Base-by-base conservation (phyloP, 2,888 invertebrate genomes). In the Yponomeuta plumbellus region DNA sequence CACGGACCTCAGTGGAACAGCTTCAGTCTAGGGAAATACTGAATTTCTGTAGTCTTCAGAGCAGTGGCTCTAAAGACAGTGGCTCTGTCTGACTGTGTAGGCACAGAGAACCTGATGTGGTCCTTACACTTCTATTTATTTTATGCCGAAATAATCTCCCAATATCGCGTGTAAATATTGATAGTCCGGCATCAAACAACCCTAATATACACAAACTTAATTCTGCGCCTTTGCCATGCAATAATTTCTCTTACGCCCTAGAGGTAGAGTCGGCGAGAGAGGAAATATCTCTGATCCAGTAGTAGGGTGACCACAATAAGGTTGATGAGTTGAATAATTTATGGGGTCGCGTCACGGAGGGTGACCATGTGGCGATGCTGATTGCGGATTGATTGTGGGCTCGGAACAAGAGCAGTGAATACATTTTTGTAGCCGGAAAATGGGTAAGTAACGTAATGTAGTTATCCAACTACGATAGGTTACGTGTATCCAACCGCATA, bases 321-420 rank as follows among this genome's bases (percentile, higher is more conserved):
- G 44, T 75, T 85, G 82, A 86, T 81, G 81, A 83, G 74, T 73
- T 85, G 83, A 85, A 88, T 86, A 83, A 87, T 86, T 85, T 83
- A 86, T 84, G 73, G 69, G 75, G 79, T 76, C 71, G 70, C 72
- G 68, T 65, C 69, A 52, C 61, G 44, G 74, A 61, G 65, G 74
- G 80, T 80, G 76, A 72, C 83, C 78, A 78, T 34, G 65, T 65
- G 65, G 44, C 61, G 20, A 23, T 22, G 17, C 22, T 58, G 58
- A 65, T 57, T 57, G 34, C 65, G 11, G 20, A 34, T 56, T 58
- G 26, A 58, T 57, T 57, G 17, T 10, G 34, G 23, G 23, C 17
- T 17, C 26, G 17, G 21, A 20, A 62, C 6, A 13, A 62, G 20
- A 62, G 23, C n/a, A 62, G 11, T 8, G 17, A 34, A 39, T 13